These are phyloP conservation scores for Chamaedrilus cognettii DNA, from an alignment of 2,888 invertebrate genomes.

Conservation along the genomic window DNA sequence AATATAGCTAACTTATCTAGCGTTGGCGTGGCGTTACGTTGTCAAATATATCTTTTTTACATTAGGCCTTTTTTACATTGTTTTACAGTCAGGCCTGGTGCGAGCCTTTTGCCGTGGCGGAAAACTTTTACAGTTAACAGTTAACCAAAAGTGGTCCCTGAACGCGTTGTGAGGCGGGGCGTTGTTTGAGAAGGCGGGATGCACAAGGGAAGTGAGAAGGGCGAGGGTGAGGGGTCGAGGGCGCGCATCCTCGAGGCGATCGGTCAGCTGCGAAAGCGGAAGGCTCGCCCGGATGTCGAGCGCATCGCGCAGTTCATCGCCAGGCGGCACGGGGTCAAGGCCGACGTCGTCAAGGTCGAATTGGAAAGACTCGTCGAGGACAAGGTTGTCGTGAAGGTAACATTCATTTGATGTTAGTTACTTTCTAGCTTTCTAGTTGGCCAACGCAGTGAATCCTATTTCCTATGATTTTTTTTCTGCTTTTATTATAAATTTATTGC, in stretches of 20 bases:
- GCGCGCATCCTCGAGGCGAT: not conserved
- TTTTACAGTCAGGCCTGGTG: too few species aligned
- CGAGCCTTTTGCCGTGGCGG: too few species aligned
- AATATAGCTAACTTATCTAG: too few species aligned
- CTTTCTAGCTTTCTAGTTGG: not conserved
- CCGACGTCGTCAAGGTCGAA: not conserved
- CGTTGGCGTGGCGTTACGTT: too few species aligned
- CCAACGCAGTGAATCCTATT: too few species aligned
- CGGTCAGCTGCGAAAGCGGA: not conserved
- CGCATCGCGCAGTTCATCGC: not conserved
- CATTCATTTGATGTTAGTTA: not conserved
- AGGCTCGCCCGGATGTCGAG: not conserved
- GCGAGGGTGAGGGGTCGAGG: not conserved
- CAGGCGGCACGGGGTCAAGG: not conserved
- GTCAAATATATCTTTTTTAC: too few species aligned
- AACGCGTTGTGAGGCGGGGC: too few species aligned
- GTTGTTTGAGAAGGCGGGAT: not conserved
- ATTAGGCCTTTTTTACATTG: too few species aligned
- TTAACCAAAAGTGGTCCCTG: too few species aligned
- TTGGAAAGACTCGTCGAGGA: not conserved
- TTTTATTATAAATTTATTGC: too few species aligned
- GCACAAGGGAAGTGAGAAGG: not conserved
- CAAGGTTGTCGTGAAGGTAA: not conserved
- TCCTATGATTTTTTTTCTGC: too few species aligned
- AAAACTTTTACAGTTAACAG: too few species aligned